phyloP scores from a whole-genome alignment of 2,888 invertebrate genomes.

The Drosophila greeni region DNA sequence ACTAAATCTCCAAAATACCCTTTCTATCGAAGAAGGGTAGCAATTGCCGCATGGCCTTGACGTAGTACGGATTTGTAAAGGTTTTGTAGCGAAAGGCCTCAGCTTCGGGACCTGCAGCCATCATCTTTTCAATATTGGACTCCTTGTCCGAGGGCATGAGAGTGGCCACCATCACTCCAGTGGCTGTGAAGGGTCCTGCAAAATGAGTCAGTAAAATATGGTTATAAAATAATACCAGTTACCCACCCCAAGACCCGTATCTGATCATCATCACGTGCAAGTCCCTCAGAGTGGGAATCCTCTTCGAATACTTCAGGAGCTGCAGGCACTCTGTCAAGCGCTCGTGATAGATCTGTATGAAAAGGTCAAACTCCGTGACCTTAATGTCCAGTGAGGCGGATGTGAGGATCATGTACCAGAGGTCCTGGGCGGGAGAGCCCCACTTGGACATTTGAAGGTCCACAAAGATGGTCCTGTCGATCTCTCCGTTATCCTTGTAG shows the following conservation, averaged over 20 bases:
- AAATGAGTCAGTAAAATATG: no score
- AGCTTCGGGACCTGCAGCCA: conserved; percentile 46
- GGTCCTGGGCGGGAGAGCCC: conserved; percentile 67
- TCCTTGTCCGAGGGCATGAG: conserved; percentile 57
- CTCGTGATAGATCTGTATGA: conserved; percentile 69
- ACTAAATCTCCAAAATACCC: not conserved
- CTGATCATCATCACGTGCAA: conserved; percentile 65
- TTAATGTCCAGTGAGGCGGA: conserved; percentile 70
- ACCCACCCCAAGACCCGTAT: conserved; percentile 68
- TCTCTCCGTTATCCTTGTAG: conserved; percentile 52
- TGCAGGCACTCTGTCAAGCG: conserved; percentile 63
- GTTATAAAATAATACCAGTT: not conserved
- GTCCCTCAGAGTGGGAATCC: conserved; percentile 63
- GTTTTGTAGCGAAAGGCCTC: conserved; percentile 56
- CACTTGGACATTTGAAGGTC: conserved; percentile 71
- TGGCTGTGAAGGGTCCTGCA: not conserved
- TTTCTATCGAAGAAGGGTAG: conserved; percentile 1
- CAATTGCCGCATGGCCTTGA: conserved; percentile 5
- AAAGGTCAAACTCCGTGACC: conserved; percentile 69
- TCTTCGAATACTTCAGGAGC: conserved; percentile 68
- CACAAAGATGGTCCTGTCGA: conserved; percentile 59
- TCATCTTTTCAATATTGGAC: conserved; percentile 53
- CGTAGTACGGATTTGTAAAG: conserved; percentile 39
- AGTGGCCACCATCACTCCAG: conserved; percentile 65
- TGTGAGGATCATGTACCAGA: conserved; percentile 66